Conservation (phyloP, 92 coral and sea anemone species). For the Metridium senile region DNA sequence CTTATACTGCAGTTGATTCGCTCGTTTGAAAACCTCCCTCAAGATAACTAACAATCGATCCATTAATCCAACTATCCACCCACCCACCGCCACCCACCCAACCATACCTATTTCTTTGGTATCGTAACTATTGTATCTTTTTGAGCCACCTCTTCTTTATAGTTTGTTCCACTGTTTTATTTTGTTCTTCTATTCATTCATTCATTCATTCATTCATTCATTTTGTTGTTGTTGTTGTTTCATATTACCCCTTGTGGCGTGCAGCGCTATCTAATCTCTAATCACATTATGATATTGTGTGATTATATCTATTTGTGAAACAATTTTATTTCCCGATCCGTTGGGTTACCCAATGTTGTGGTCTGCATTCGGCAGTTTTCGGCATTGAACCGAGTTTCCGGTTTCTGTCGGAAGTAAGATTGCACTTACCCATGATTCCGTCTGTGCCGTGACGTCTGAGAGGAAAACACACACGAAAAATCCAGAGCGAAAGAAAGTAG, state of each 20-base stretch:
- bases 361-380: background rate
- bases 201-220: background rate
- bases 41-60: too few relatives aligned
- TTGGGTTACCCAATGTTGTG: background rate
- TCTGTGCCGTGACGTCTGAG: conserved; percentile 63
- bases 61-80: too few relatives aligned
- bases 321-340: background rate
- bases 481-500: conserved; percentile 48
- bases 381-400: conserved; percentile 13
- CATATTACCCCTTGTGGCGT: background rate
- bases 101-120: too few relatives aligned
- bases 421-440: conserved; percentile 60
- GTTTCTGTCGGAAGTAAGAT: conserved; percentile 27
- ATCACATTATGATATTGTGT: background rate
- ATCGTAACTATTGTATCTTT: background rate
- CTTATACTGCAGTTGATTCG: too few relatives aligned
- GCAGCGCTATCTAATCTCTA: background rate
- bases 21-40: too few relatives aligned
- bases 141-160: background rate
- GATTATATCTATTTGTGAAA: background rate
- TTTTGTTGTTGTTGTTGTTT: background rate
- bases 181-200: background rate
- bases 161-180: background rate
- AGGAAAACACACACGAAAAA: conserved; percentile 57
- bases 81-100: too few relatives aligned